Conservation (phyloP, 35 echinoderm and acorn worm genomes). For the Lytechinus variegatus region DNA sequence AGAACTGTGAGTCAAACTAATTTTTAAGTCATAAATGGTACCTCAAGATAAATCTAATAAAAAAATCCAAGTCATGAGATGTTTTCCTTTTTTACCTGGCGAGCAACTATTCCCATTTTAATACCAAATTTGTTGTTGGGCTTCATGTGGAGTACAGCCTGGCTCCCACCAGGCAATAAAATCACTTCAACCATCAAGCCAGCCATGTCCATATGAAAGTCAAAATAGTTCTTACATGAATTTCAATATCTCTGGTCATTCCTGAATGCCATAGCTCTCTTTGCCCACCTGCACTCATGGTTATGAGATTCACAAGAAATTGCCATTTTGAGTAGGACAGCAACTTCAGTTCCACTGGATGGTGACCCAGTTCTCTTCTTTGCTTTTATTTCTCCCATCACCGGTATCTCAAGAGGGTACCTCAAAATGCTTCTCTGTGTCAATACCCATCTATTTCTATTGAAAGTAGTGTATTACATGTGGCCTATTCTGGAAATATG, state of each 20-base stretch:
- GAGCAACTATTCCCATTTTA: constrained; percentile 3
- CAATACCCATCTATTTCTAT: neutral
- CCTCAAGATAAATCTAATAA: neutral
- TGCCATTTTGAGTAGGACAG: neutral
- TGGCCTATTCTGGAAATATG: neutral
- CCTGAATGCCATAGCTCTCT: neutral
- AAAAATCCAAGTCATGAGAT: neutral
- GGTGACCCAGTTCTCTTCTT: neutral
- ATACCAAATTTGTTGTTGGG: neutral
- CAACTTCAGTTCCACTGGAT: neutral
- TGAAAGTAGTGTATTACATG: neutral
- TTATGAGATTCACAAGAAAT: neutral
- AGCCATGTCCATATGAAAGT: constrained; percentile 10
- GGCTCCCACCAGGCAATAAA: neutral
- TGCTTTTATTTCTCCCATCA: neutral
- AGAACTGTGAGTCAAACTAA: neutral
- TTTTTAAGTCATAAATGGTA: neutral
- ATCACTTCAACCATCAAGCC: constrained; percentile 10
- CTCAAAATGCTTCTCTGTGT: neutral
- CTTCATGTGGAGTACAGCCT: neutral
- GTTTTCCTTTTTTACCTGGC: neutral
- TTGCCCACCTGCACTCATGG: neutral
- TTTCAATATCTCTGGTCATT: constrained; percentile 12
- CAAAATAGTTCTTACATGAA: constrained; percentile 12
- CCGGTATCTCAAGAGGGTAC: neutral